These are phyloP conservation scores for Rhodeus uyekii DNA, from an alignment of 2,797 vertebrate genomes.

Conservation along the genomic window DNA sequence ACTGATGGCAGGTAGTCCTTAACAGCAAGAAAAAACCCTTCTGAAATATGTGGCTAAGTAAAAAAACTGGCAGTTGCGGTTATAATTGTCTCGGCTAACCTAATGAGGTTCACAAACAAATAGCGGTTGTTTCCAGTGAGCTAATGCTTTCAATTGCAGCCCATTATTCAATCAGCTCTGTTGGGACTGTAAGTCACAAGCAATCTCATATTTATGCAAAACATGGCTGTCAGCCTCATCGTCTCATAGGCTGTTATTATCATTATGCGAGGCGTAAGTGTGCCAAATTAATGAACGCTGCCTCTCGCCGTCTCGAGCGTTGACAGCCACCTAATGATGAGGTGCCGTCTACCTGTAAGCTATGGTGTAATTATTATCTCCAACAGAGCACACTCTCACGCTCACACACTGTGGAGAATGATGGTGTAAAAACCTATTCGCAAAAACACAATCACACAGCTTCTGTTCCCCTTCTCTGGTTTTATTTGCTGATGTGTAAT, in stretches of 20 bases:
- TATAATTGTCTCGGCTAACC: conserved; percentile 8
- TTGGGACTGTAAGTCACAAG: conserved; percentile 39
- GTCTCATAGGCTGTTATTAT: conserved; percentile 53
- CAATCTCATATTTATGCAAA: conserved; percentile 54
- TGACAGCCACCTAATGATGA: conserved; percentile 55
- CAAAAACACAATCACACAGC: conserved; percentile 36
- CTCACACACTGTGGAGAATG: conserved; percentile 8
- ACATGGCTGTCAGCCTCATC: conserved; percentile 48
- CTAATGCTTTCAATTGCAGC: conserved; percentile 28
- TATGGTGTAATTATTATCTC: conserved; percentile 57
- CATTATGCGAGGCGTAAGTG: conserved; percentile 49
- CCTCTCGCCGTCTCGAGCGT: conserved; percentile 28
- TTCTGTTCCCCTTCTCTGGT: conserved; percentile 17
- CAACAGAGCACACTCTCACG: conserved; percentile 18
- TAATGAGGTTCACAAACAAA: conserved; percentile 21
- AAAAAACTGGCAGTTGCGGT: not conserved
- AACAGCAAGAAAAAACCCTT: not conserved
- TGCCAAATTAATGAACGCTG: conserved; percentile 54
- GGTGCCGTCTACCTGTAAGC: conserved; percentile 51
- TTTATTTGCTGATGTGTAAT: conserved; percentile 39
- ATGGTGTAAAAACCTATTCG: conserved; percentile 35
- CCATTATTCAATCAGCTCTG: conserved; percentile 53
- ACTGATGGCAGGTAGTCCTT: conserved; percentile 15
- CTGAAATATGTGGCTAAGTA: not conserved
- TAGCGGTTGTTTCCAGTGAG: not conserved